These are phyloP conservation scores for Noctua comes DNA, from an alignment of 2,888 invertebrate species.

Conservation along the genomic window DNA sequence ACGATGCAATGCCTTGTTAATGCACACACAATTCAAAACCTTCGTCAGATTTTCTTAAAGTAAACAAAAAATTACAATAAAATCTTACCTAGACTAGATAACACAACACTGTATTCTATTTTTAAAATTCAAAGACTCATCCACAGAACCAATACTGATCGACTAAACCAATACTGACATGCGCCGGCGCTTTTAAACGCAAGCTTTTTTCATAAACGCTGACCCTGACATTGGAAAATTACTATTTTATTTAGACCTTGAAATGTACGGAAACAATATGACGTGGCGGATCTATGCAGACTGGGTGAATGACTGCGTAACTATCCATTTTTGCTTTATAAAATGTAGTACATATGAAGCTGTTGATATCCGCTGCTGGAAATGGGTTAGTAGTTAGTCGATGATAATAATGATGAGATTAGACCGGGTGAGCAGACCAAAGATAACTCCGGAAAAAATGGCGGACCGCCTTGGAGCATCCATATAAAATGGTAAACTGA, in stretches of 20 bases:
- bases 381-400: neutral
- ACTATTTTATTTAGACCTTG: constrained; percentile 57
- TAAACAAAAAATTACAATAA: neutral
- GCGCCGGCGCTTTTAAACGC: constrained; percentile 73
- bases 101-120: constrained; percentile 47
- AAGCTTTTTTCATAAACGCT: constrained; percentile 68
- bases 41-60: neutral
- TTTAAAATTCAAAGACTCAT: constrained; percentile 63
- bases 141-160: constrained; percentile 66
- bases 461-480: neutral
- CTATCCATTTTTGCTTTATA: constrained; percentile 37
- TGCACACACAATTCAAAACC: neutral
- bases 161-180: constrained; percentile 75
- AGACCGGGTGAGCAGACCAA: neutral
- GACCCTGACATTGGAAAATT: constrained; percentile 76
- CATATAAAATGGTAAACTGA: too few species aligned
- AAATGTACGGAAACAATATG: constrained; percentile 34
- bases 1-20: neutral
- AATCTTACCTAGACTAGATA: constrained; percentile 64
- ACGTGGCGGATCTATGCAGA: constrained; percentile 33
- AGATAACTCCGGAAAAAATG: neutral
- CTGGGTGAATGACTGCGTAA: constrained; percentile 36
- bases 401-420: neutral
- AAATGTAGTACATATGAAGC: neutral
- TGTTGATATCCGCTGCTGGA: neutral